Conservation (phyloP, 2,113 vertebrate genomes). For the Dasyornis broadbenti region DNA sequence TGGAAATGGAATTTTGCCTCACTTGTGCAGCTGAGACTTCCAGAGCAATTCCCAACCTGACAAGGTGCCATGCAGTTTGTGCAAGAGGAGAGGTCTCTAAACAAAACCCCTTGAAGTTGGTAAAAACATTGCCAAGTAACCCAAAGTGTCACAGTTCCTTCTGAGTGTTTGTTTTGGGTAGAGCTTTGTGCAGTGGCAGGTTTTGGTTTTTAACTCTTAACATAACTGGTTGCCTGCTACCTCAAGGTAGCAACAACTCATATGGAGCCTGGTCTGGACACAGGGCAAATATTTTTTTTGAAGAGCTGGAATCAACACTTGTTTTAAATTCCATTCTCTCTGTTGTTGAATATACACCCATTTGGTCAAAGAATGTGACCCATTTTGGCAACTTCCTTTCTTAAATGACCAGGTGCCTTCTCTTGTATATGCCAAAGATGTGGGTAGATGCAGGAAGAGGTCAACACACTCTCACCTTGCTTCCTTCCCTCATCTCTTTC, state of each 20-base stretch:
- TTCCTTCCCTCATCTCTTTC: not conserved
- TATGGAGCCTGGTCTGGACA: not conserved
- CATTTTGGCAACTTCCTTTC: not conserved
- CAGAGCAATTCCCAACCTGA: not conserved
- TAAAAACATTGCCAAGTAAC: not conserved
- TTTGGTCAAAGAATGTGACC: not conserved
- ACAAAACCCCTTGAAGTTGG: not conserved
- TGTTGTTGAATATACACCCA: not conserved
- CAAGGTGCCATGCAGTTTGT: not conserved
- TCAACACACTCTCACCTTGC: not conserved
- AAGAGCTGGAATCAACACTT: not conserved
- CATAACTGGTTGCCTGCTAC: not conserved
- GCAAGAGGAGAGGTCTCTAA: not conserved
- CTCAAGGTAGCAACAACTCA: not conserved
- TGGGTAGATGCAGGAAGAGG: not conserved
- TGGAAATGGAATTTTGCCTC: not conserved
- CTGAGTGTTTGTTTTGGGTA: not conserved
- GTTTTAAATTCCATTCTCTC: not conserved
- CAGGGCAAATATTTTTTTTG: accelerated
- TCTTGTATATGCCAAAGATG: not conserved
- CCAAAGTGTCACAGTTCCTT: not conserved
- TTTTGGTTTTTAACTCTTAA: not conserved
- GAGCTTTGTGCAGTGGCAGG: not conserved
- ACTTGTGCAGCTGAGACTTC: not conserved
- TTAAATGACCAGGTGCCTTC: not conserved